Evolutionary conservation across 1,140 invertebrate species (phyloP), one percentile per base, ranked within the genome.

Genomic region (Dreissena rostriformis): DNA sequence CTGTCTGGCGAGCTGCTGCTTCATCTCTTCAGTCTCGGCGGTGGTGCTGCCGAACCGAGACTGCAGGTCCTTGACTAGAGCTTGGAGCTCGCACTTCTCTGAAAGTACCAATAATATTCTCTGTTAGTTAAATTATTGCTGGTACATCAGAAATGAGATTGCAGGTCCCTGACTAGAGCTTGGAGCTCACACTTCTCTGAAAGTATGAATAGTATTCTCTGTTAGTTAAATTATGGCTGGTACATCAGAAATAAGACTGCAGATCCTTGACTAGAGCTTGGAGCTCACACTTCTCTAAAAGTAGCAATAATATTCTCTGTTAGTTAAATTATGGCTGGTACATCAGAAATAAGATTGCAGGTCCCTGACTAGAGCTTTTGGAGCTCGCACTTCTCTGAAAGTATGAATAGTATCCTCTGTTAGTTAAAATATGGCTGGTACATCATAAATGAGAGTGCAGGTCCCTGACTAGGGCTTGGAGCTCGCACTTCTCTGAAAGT

Each of bases 1-100:
- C 51, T 82, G 80, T n/a, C 28, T 26, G 5, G 22, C 49, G 11
- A 82, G 49, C 22, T 75, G 53, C 24, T 51, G 57, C 68, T 81
- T 72, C 67, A 81, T 72, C 11, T 73, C 79, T n/a, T 81, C 79
- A 6, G 79, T 81, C 70, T 81, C 79, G 1, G 26, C 8, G 24
- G 79, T 81, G 17, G 79, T 66, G 17, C 19, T 65, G n/a, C 49
- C 61, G 28, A 55, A 82, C n/a, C 65, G 72, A 10, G 80, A 75
- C 52, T 82, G 57, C 17, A 82, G 49, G 19, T 75, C 72, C 24
- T 7, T n/a, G 17, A 82, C 72, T 53, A 24, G 26, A 17, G 19
- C n/a, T 28, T 75, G 61, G 53, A 75, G 24, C 15, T 74, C 53
- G 24, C 67, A 70, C 66, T 82, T 82, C 52, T 74, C 80, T 82